Evolutionary conservation across 2,113 vertebrate species (phyloP), one percentile per base, ranked within the genome.

Genomic region (Phrynosoma platyrhinos): DNA sequence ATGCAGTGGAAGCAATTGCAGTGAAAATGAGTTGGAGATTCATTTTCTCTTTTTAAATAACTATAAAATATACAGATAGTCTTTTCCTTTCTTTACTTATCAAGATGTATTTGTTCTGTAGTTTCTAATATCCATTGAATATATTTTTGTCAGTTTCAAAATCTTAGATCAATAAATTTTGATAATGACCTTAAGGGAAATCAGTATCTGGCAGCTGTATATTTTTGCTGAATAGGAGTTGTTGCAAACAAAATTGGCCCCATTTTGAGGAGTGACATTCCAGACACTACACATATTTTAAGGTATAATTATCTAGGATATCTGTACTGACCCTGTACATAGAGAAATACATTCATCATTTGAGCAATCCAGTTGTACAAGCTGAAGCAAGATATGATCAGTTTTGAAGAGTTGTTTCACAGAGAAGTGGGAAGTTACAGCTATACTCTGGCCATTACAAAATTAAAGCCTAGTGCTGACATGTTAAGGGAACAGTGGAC

Each of bases 101-200:
- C 89, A 92, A 91, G 93, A 92, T 95, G 94, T 94, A 92, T 94
- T 94, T 92, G 36, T n/a, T 94, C 84, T 94, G 62, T 27, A 69
- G 62, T 80, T 93, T 83, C 62, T 90, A 94, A 90, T 91, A 93
- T 68, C 87, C 82, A 91, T 68, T 74, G 78, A 89, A 95, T 89
- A 72, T 94, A 94, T 91, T 90, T 84, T 87, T 90, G 82, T 87
- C 89, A 87, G 83, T 91, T 71, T 91, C 91, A 94, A 90, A 87
- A 94, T 90, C 78, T 91, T 71, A 82, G 89, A 92, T 94, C 95
- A 94, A 95, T 96, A 94, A 79, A 85, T 91, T 89, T 90, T 0
- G 42, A 93, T 91, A 84, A 86, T 77, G 89, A 92, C 93, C 91
- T 93, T 77, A n/a, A 72, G 68, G 90, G 87, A 84, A 93, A 88